phyloP scores from a whole-genome alignment of 2,888 invertebrate genomes.

The Yponomeuta evonymella region DNA sequence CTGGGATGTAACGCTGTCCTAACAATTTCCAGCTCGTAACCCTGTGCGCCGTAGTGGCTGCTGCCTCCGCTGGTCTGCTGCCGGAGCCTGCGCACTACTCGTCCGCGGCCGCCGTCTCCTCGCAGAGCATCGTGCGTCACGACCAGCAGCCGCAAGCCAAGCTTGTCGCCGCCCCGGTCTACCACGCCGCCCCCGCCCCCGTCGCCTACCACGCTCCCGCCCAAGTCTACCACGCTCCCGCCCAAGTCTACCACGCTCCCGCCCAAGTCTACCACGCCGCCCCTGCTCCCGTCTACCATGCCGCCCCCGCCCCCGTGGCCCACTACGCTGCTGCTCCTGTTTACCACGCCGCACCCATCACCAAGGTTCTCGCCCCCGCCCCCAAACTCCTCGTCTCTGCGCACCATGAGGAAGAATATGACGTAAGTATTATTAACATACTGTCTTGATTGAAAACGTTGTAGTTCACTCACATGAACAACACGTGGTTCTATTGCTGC shows the following conservation, averaged over 20 bases:
- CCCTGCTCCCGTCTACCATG: constrained; percentile 24
- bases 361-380: constrained; percentile 28
- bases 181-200: constrained; percentile 28
- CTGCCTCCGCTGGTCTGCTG: constrained; percentile 36
- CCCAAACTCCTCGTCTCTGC: constrained; percentile 23
- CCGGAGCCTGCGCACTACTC: constrained; percentile 46
- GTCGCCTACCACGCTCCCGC: constrained; percentile 26
- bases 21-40: constrained; percentile 39
- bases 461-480: no score
- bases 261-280: constrained; percentile 26
- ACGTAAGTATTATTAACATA: constrained; percentile 12
- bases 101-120: constrained; percentile 45
- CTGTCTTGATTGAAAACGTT: not conserved
- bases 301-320: constrained; percentile 32
- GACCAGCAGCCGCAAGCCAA: constrained; percentile 39
- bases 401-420: constrained; percentile 21
- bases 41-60: constrained; percentile 42
- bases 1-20: not conserved
- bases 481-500: no score
- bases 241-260: constrained; percentile 27
- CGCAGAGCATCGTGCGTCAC: constrained; percentile 48
- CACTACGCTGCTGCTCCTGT: constrained; percentile 21
- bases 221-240: constrained; percentile 30
- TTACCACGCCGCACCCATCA: constrained; percentile 16
- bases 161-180: constrained; percentile 25